Percentiles rank a stretch among this genome's conserved stretches.
These are phyloP conservation scores for honey bee (Apis mellifera) DNA, from an alignment of 1,140 invertebrate genomes.

Conservation along the genomic window Amel_HAv3.1 CM009937.2:10652501-10653000, in stretches of 20 bases:
- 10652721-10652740: constrained; percentile 85
- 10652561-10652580: constrained; percentile 69
- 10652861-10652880: constrained; percentile 81
- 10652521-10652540: constrained; percentile 95
- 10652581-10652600: constrained; percentile 28
- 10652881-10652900: constrained; percentile 88
- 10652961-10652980: constrained; percentile 87
- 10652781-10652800: constrained; percentile 92
- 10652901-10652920: constrained; percentile 86
- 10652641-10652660: constrained; percentile 17
- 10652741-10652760: constrained; percentile 88
- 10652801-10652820: constrained; percentile 88
- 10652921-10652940: constrained; percentile 86
- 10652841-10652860: background rate
- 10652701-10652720: constrained; percentile 84
- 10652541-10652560: constrained; percentile 82
- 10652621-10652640: background rate
- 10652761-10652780: constrained; percentile 88
- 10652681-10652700: constrained; percentile 59
- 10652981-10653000: constrained; percentile 93
- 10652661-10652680: constrained; percentile 18
- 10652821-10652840: constrained; percentile 20
- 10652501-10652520: constrained; percentile 94
- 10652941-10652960: constrained; percentile 90
- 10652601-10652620: background rate